Percentiles rank a stretch among this genome's conserved stretches.
Evolutionary conservation across 2,888 invertebrate genomes (phyloP).

Genomic region (Netelia fuscicornis): DNA sequence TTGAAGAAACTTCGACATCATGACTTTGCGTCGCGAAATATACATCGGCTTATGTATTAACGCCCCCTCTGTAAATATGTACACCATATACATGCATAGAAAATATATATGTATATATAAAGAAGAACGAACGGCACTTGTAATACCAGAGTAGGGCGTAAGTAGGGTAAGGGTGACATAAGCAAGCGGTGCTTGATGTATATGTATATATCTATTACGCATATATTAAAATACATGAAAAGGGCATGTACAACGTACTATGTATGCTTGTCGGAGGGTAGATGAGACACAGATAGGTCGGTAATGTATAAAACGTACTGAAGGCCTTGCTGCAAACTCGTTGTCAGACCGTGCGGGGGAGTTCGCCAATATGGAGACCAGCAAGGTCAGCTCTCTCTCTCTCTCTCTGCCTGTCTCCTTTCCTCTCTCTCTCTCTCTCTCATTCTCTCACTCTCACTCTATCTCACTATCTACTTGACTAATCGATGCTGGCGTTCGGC

Average conservation of each 20-base stretch:
- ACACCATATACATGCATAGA: background rate
- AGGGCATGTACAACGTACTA: background rate
- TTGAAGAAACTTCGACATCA: constrained; percentile 42
- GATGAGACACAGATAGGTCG: constrained; percentile 1
- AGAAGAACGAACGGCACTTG: constrained; percentile 23
- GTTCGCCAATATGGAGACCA: constrained; percentile 23
- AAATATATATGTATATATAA: background rate
- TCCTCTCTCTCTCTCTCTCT: constrained; percentile 10
- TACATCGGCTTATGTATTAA: constrained; percentile 45
- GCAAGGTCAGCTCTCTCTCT: constrained; percentile 50
- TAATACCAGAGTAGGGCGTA: background rate
- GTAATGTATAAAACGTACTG: constrained; percentile 19
- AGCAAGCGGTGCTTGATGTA: background rate
- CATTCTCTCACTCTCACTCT: background rate
- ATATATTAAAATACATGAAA: constrained; percentile 13
- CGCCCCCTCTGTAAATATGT: constrained; percentile 4
- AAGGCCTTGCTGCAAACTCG: constrained; percentile 28
- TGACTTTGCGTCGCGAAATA: constrained; percentile 39
- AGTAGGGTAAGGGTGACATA: background rate
- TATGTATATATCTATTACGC: background rate
- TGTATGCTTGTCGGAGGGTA: background rate
- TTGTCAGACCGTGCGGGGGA: constrained; percentile 25
- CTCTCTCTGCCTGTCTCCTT: background rate
- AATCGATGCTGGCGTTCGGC: constrained; percentile 74
- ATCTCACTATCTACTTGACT: constrained; percentile 52